Evolutionary conservation across 2,113 vertebrate species (phyloP).

Genomic region (Microcebus tavaratra): DNA sequence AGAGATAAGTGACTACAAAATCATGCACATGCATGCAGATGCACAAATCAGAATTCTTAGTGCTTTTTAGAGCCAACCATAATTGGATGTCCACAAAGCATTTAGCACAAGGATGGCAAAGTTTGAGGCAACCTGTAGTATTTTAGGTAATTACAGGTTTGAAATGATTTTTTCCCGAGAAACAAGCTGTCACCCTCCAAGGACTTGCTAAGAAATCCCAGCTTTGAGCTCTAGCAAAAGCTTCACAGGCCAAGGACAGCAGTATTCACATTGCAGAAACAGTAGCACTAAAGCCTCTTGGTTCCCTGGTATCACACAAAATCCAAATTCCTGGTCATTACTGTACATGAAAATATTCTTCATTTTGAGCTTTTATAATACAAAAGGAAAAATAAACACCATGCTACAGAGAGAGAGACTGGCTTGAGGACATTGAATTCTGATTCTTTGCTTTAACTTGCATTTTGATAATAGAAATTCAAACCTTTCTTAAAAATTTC

Average conservation of each 20-base stretch:
- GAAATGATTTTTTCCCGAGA: background rate
- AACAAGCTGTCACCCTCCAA: background rate
- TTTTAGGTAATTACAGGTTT: slow-evolving; percentile 2
- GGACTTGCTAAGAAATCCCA: background rate
- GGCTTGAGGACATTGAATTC: background rate
- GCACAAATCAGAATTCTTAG: background rate
- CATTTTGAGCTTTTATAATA: background rate
- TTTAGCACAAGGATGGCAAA: background rate
- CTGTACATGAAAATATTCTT: background rate
- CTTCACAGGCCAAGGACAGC: background rate
- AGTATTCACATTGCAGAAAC: background rate
- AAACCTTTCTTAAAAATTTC: background rate
- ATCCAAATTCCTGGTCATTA: background rate
- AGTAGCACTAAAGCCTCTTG: background rate
- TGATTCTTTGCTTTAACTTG: background rate
- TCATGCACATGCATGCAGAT: background rate
- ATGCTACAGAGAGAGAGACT: background rate
- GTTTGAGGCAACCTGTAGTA: background rate
- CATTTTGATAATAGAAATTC: background rate
- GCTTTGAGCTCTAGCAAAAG: background rate
- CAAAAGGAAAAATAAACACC: background rate
- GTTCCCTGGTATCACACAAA: background rate
- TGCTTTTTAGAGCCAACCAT: background rate
- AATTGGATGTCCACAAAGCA: background rate
- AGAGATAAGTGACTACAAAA: background rate